phyloP scores from a whole-genome alignment of 2,113 vertebrate genomes.

The Silurus glanis region DNA sequence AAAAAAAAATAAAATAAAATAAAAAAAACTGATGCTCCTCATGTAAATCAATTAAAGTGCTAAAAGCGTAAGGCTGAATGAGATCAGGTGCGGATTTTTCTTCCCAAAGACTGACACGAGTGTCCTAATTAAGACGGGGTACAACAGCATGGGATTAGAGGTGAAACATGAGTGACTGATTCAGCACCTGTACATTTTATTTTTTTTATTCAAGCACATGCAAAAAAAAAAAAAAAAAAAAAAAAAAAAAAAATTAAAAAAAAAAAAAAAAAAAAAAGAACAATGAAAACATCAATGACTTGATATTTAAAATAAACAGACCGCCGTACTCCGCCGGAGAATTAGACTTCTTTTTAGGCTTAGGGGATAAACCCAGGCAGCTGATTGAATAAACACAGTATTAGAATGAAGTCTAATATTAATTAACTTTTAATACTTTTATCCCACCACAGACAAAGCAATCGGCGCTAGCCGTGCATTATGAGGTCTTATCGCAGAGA shows the following conservation, averaged over 20 bases:
- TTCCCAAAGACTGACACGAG: constrained; percentile 50
- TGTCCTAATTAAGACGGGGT: constrained; percentile 55
- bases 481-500: not conserved
- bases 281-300: not conserved
- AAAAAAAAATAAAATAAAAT: not conserved
- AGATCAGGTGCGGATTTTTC: constrained; percentile 26
- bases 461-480: not conserved
- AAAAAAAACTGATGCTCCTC: constrained; percentile 10
- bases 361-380: not conserved
- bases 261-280: not conserved
- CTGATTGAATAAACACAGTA: constrained; percentile 20
- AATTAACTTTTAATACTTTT: constrained; percentile 7
- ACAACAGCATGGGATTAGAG: constrained; percentile 44
- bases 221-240: not conserved
- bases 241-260: not conserved
- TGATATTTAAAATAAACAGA: not conserved
- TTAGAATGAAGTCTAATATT: constrained; percentile 1
- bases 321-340: not conserved
- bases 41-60: constrained; percentile 31
- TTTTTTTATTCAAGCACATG: not conserved
- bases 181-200: not conserved
- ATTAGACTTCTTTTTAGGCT: not conserved
- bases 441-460: constrained; percentile 8
- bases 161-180: constrained; percentile 7
- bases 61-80: constrained; percentile 33